Conservation (phyloP, 53 echinoderm and acorn worm genomes). For the Temnopleurus reevesii region DNA sequence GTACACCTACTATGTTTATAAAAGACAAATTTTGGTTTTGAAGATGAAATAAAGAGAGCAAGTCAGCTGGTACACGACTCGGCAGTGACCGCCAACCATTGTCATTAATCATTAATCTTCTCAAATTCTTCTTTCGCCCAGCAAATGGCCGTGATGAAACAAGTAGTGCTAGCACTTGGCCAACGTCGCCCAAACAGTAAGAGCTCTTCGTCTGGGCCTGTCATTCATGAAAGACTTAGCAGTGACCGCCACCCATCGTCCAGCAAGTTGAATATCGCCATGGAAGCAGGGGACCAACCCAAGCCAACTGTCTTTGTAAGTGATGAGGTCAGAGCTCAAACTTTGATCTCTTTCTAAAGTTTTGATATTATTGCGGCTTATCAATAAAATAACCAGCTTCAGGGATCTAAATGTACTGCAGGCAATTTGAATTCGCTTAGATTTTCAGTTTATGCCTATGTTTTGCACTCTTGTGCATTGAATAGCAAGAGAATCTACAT, state of each 20-base stretch:
- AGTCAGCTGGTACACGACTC: too few relatives aligned
- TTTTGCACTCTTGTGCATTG: too few relatives aligned
- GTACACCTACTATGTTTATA: too few relatives aligned
- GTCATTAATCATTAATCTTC: neutral
- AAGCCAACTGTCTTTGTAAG: conserved; percentile 93
- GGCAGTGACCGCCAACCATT: too few relatives aligned
- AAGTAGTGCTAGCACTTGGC: conserved; percentile 80
- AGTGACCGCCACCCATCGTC: neutral
- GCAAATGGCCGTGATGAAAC: conserved; percentile 98
- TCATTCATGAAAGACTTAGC: conserved; percentile 64
- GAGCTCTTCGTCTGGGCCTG: conserved; percentile 19
- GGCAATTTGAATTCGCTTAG: neutral
- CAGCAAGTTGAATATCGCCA: neutral
- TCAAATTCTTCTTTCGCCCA: conserved; percentile 12
- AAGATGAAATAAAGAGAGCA: too few relatives aligned
- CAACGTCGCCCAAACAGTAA: conserved; percentile 57
- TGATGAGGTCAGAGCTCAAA: neutral
- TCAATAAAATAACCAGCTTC: neutral
- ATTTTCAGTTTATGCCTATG: too few relatives aligned
- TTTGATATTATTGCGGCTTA: neutral
- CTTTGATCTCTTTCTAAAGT: neutral
- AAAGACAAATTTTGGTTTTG: too few relatives aligned
- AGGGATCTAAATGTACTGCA: neutral
- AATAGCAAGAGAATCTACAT: too few relatives aligned
- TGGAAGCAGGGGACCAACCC: conserved; percentile 55